Conservation (phyloP, 1,140 invertebrate genomes). For the Orchestia grillus region DNA sequence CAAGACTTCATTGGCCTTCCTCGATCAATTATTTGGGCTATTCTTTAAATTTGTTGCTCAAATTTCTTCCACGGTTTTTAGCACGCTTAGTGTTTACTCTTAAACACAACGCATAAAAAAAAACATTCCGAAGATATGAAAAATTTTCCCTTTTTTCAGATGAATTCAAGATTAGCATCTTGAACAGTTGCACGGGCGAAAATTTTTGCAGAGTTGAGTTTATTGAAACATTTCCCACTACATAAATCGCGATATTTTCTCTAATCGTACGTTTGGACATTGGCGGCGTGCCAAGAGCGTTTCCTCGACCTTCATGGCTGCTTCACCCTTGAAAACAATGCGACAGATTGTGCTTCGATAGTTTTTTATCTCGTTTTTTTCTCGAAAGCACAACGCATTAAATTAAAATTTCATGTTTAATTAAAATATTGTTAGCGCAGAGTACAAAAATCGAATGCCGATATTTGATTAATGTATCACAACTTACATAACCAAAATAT, state of each 20-base stretch:
- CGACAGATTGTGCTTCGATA: background rate
- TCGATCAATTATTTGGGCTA: background rate
- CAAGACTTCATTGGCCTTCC: background rate
- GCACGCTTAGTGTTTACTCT: no score
- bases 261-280: background rate
- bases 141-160: background rate
- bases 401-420: background rate
- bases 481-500: no score
- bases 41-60: background rate
- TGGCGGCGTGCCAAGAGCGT: background rate
- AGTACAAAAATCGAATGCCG: no score
- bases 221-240: no score
- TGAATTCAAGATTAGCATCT: background rate
- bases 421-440: background rate
- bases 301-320: background rate
- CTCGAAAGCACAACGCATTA: background rate
- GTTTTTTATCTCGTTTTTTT: background rate
- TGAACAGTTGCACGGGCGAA: background rate
- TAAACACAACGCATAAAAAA: background rate
- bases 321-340: background rate
- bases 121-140: background rate
- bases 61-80: background rate
- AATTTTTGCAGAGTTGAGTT: no score
- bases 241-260: background rate
- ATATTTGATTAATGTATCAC: no score